phyloP scores from a whole-genome alignment of 2,888 invertebrate species.

The Crossocerus cetratus region DNA sequence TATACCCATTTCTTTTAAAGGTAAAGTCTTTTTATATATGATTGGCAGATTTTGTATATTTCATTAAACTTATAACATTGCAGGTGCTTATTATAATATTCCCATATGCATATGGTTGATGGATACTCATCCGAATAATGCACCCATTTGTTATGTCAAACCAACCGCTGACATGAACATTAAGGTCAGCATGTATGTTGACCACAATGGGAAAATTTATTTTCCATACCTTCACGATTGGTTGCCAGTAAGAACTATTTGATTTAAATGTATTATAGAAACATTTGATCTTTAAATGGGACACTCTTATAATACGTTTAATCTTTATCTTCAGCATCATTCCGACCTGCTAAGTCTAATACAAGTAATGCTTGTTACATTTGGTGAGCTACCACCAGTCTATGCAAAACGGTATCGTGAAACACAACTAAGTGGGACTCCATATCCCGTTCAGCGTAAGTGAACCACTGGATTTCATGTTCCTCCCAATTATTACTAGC shows the following conservation, averaged over 20 bases:
- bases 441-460: constrained; percentile 80
- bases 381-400: constrained; percentile 97
- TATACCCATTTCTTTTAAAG: constrained; percentile 94
- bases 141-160: constrained; percentile 95
- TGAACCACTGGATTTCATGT: background rate
- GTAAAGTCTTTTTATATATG: constrained; percentile 72
- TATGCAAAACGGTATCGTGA: constrained; percentile 85
- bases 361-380: constrained; percentile 93
- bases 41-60: background rate
- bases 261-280: constrained; percentile 3
- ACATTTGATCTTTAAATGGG: background rate
- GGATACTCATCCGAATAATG: constrained; percentile 98
- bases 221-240: constrained; percentile 98
- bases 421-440: constrained; percentile 69
- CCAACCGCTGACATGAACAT: constrained; percentile 98
- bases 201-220: constrained; percentile 96
- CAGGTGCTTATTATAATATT: constrained; percentile 92
- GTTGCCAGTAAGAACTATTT: constrained; percentile 81
- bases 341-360: constrained; percentile 94
- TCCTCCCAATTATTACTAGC: background rate
- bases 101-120: constrained; percentile 97
- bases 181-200: constrained; percentile 95
- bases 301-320: background rate
- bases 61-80: background rate
- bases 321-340: constrained; percentile 77